Conservation (phyloP, 2,797 vertebrate genomes). For the Premnoplex brunnescens region DNA sequence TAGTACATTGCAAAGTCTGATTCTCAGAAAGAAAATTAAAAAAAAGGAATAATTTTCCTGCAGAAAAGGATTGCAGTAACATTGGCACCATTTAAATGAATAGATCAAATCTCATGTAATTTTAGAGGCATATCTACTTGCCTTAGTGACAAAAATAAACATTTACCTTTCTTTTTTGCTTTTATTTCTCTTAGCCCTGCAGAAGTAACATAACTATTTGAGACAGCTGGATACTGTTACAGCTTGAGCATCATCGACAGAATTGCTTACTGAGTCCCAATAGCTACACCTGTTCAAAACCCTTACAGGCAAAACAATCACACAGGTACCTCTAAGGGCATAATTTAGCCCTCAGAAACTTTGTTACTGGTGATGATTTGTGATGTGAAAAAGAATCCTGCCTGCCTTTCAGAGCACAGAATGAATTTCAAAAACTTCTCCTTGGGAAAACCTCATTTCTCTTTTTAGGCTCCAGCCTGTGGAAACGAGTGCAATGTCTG, state of each 20-base stretch:
- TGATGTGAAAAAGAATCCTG: background rate
- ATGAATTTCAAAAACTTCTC: background rate
- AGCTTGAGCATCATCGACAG: background rate
- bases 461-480: background rate
- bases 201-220: slow-evolving; percentile 6
- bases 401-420: background rate
- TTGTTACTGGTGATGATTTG: background rate
- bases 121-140: background rate
- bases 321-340: background rate
- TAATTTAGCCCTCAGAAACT: slow-evolving; percentile 24
- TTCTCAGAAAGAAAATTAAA: background rate
- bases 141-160: background rate
- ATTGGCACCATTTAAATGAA: background rate
- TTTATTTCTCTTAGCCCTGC: background rate
- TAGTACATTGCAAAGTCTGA: background rate
- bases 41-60: background rate
- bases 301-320: slow-evolving; percentile 25
- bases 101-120: background rate
- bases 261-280: slow-evolving; percentile 20
- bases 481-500: background rate
- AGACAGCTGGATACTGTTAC: slow-evolving; percentile 15
- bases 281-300: slow-evolving; percentile 33
- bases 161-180: background rate
- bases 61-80: background rate
- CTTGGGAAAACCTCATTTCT: background rate